Base-by-base conservation (phyloP, 2,113 vertebrate species). In the Falcunculus frontatus region DNA sequence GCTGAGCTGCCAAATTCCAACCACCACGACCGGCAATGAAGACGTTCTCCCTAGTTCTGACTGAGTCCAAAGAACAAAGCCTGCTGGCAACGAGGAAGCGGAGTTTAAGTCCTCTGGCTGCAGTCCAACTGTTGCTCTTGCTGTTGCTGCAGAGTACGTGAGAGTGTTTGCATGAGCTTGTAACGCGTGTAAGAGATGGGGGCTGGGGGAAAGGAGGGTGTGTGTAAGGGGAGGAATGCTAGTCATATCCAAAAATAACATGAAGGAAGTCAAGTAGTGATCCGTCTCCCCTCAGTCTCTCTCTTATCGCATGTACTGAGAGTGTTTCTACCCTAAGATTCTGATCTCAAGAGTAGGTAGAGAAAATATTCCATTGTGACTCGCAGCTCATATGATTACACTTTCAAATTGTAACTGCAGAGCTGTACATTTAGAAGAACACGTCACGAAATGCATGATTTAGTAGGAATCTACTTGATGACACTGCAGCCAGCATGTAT, bases 201-300 rank as follows among this genome's bases (percentile, higher is more conserved):
- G 96, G 95, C 95, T 95, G 96, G 95, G 94, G 88, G 52, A 87
- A 95, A 95, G 68, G 96, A 96, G 98, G 97, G 97, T 97, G 98
- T 97, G 97, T 97, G 96, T 94, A 90, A 95, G 85, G 91, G 82
- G 96, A 91, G 97, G 98, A 97, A 97, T 96, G 97, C 95, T 60
- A 93, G 77, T 60, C 76, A 72, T 70, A 96, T 96, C 98, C 98
- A 96, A 97, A 98, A 98, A 98, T 97, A 97, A 97, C 96, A 93
- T 3, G 49, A 80, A 92, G 86, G 77, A 90, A 92, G 64, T 75
- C 82, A 62, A 26, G 35, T 37, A 84, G 74, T 10, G 53, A 81
- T 70, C 70, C 44, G 3, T 85, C 95, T 94, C 92, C 94, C 87
- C 86, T 91, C 73, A 55, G 94, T 83, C 95, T 84, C 30, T 49